Evolutionary conservation across 2,888 invertebrate genomes (phyloP), one percentile per base, ranked within the genome.

Genomic region (Pandemis heparana): DNA sequence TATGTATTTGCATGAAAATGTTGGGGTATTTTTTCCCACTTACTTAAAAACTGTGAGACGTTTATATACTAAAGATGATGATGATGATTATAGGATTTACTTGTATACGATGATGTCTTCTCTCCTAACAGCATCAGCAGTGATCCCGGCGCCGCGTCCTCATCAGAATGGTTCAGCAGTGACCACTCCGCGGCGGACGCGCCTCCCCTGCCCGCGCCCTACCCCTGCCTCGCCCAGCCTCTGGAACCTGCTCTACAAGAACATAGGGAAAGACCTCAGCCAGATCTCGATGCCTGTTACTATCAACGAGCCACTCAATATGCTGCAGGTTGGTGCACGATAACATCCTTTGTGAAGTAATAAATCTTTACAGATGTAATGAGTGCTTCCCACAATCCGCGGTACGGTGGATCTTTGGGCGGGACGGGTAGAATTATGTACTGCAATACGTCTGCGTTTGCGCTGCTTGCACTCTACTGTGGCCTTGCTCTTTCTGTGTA

Each of bases 271-370:
- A 90, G 98, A 98, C 89, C 92, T 98, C 74, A 97, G 97, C 18
- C 97, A 97, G 90, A 96, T 98, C 62, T 97, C 97, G 75, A 97
- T 97, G 97, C 98, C 97, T 0, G 97, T 98, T 60, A 97, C 97
- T 2, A 95, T 98, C 77, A 98, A 98, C 86, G 97, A 98, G 88
- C 98, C 98, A 0, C 93, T 98, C 0, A 97, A 97, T 83, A 97
- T 97, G 94, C 91, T 97, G 70, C 97, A 97, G 95, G 96, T 96
- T 53, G n/a, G 72, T 63, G 2, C 1, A 9, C 14, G 0, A 10
- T 32, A 12, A 18, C 7, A 16, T 32, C 1, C 23, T n/a, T n/a
- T n/a, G n/a, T 32, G 23, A 2, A 32, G 23, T 32, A 32, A 53
- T 41, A n/a, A 4, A 16, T 16, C 53, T 51, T 18, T 18, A 16